Evolutionary conservation across 2,113 vertebrate species (phyloP), one percentile per base, ranked within the genome.

Genomic region (Psilopsiagon aymara): DNA sequence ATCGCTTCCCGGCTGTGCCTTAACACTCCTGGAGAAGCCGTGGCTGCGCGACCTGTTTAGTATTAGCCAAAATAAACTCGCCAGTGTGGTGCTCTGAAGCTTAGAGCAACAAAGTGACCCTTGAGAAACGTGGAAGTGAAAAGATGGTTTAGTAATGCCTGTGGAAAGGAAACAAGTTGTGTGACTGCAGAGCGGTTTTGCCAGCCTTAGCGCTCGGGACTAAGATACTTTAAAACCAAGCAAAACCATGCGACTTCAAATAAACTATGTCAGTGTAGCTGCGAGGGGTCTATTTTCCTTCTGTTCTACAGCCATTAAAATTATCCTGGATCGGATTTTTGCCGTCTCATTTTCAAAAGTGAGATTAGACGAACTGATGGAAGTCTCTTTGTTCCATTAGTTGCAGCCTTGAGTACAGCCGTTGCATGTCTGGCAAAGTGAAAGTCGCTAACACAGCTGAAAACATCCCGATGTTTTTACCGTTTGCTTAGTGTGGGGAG

Each of bases 391-490:
- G 7, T 75, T 75, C 29, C 7, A 5, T 39, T 19, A 31, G 64
- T 6, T 14, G n/a, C 18, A 37, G 16, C 23, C 37, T 90, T n/a
- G 39, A 55, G 43, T 19, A 4, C 71, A 60, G 20, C 35, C 10
- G 0, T 13, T 35, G 9, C 8, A 1, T 5, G 6, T 10, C n/a
- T 39, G 25, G 80, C 5, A 3, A 37, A 52, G 37, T 3, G 15
- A 5, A n/a, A 53, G n/a, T 4, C 1, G 1, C 25, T 53, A 15
- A 13, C 1, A 0, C 4, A 0, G 5, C 33, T 28, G 55, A 12
- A 25, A 73, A 17, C 4, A 6, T 4, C 17, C 49, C 8, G 1
- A 1, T 17, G 59, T 9, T 28, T 9, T 10, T 19, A 28, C n/a
- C 2, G 0, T 7, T 63, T 1, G 2, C 7, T 62, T 7, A 57